phyloP scores from a whole-genome alignment of 2,888 invertebrate genomes.

The Nephrotoma flavescens region DNA sequence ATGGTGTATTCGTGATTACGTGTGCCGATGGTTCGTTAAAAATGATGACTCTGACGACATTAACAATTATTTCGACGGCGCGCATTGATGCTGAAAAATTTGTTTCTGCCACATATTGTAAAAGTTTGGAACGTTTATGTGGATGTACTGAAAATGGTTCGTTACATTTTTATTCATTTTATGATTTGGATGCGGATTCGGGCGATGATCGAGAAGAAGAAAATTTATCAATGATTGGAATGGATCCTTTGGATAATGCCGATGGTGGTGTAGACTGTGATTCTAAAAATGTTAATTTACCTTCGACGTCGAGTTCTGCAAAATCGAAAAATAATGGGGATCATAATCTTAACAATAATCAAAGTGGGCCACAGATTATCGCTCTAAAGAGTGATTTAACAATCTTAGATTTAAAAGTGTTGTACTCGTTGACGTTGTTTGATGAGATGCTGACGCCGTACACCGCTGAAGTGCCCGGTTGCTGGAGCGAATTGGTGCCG shows the following conservation, averaged over 20 bases:
- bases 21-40: constrained; percentile 61
- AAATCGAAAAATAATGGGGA: neutral
- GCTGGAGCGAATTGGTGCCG: constrained; percentile 87
- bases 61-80: constrained; percentile 52
- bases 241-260: constrained; percentile 5
- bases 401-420: constrained; percentile 43
- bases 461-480: constrained; percentile 79
- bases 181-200: constrained; percentile 55
- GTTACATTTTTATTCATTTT: constrained; percentile 67
- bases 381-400: constrained; percentile 45
- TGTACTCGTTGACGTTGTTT: constrained; percentile 63
- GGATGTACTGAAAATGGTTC: constrained; percentile 67
- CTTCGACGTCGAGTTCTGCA: constrained; percentile 4
- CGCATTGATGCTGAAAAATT: constrained; percentile 55
- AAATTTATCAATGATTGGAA: constrained; percentile 17
- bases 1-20: constrained; percentile 54
- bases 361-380: constrained; percentile 38
- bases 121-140: constrained; percentile 75
- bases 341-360: neutral
- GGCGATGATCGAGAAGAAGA: constrained; percentile 59
- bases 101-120: constrained; percentile 71
- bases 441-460: constrained; percentile 47
- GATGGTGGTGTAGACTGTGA: constrained; percentile 14
- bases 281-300: neutral
- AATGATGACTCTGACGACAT: constrained; percentile 53